Conservation (phyloP, 2,888 invertebrate genomes). For the Halictus ligatus region DNA sequence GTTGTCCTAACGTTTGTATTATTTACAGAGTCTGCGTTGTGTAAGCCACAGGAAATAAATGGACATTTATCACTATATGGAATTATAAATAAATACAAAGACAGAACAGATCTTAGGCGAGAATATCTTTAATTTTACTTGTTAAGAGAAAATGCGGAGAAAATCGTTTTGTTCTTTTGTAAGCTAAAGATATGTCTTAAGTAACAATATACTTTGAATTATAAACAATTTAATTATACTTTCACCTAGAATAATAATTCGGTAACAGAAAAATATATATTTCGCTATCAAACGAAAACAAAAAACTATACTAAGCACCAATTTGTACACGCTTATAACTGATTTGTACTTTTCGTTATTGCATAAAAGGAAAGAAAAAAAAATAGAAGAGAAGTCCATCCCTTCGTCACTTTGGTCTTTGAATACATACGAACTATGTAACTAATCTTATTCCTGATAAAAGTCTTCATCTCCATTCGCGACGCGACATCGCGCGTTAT, state of each 20-base stretch:
- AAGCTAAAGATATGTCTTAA: conserved; percentile 10
- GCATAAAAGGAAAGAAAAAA: conserved; percentile 18
- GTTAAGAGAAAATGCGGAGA: conserved; percentile 5
- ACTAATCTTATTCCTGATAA: conserved; percentile 27
- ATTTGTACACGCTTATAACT: conserved; percentile 33
- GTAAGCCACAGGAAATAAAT: conserved; percentile 57
- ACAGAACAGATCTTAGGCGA: conserved; percentile 30
- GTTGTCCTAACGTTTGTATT: conserved; percentile 63
- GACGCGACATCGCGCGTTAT: conserved; percentile 10
- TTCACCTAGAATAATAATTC: conserved; percentile 33
- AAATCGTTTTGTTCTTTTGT: conserved; percentile 14
- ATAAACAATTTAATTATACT: conserved; percentile 24
- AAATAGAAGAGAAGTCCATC: conserved; percentile 28
- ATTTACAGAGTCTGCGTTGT: conserved; percentile 61
- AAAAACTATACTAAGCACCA: conserved; percentile 22
- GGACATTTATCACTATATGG: conserved; percentile 51
- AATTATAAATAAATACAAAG: conserved; percentile 55
- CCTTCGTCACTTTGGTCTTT: conserved; percentile 49
- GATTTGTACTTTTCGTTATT: conserved; percentile 53
- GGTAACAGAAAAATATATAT: conserved; percentile 40
- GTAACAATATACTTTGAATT: conserved; percentile 32
- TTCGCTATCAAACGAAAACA: conserved; percentile 38
- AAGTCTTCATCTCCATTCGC: conserved; percentile 13
- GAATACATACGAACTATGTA: conserved; percentile 44
- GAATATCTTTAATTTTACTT: conserved; percentile 43